phyloP scores from a whole-genome alignment of 2,888 invertebrate genomes.

The Microdon myrmicae region DNA sequence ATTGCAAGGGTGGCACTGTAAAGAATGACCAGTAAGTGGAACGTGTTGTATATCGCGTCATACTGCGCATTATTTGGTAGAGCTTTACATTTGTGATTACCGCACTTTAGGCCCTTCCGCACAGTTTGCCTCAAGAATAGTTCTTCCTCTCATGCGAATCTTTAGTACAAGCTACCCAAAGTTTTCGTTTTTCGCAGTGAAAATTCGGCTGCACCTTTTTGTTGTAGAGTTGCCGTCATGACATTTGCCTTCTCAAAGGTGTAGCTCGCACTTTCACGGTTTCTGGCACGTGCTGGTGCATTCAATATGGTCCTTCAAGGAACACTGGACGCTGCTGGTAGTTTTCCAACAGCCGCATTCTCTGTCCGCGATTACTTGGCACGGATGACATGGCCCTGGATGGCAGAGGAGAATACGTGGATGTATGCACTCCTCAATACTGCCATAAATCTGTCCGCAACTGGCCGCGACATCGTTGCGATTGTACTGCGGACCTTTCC shows the following conservation, averaged over 20 bases:
- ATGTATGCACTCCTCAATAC: conserved; percentile 71
- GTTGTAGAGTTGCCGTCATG: conserved; percentile 83
- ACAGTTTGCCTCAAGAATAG: conserved; percentile 74
- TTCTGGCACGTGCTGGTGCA: conserved; percentile 82
- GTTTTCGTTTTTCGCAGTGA: conserved; percentile 74
- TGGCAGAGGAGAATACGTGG: conserved; percentile 87
- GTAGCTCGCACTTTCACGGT: conserved; percentile 79
- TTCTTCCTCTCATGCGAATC: conserved; percentile 66
- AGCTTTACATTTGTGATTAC: conserved; percentile 77
- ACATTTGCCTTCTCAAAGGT: conserved; percentile 78
- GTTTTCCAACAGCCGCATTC: conserved; percentile 84
- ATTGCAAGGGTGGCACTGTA: conserved; percentile 74
- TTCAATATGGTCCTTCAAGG: conserved; percentile 75
- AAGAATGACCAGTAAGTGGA: conserved; percentile 77
- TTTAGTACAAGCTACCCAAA: conserved; percentile 73
- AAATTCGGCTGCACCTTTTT: conserved; percentile 77
- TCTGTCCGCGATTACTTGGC: conserved; percentile 78
- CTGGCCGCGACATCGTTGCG: conserved; percentile 87
- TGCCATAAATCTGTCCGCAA: conserved; percentile 87
- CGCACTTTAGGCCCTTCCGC: conserved; percentile 73
- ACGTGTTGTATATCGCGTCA: too few relatives aligned
- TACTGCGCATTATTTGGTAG: too few relatives aligned
- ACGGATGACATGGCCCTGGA: conserved; percentile 94
- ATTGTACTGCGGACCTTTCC: conserved; percentile 82
- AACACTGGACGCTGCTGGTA: conserved; percentile 76